These are phyloP conservation scores for Pterocles gutturalis DNA, from an alignment of 2,113 vertebrate species.

Conservation along the genomic window DNA sequence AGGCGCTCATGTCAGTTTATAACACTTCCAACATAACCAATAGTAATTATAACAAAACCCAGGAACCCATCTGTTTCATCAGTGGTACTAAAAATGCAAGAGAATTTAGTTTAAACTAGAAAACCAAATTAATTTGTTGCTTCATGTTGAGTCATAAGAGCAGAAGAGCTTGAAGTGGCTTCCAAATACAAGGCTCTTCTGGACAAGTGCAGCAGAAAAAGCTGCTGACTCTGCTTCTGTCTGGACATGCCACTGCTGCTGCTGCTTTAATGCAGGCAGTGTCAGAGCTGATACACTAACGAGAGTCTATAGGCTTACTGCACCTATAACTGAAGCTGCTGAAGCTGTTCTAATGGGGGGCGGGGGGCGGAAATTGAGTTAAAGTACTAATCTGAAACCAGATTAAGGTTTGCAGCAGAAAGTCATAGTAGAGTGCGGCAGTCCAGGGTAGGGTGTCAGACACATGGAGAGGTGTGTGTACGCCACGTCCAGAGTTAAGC, in stretches of 20 bases:
- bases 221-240: background rate
- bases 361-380: background rate
- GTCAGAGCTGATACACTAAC: background rate
- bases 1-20: background rate
- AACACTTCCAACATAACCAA: background rate
- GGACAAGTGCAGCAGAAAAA: background rate
- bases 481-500: background rate
- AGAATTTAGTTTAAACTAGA: background rate
- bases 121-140: background rate
- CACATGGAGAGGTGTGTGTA: fast-evolving
- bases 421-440: background rate
- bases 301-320: background rate
- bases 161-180: background rate
- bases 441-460: background rate
- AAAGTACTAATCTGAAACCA: background rate
- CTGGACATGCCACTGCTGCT: background rate
- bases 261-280: background rate
- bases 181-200: background rate
- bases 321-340: background rate
- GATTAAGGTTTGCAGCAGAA: background rate
- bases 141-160: background rate
- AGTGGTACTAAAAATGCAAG: background rate
- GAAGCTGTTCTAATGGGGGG: background rate
- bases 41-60: background rate
- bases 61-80: background rate